Evolutionary conservation across 2,797 vertebrate species (phyloP).

Genomic region (Pangasius krempfi): DNA sequence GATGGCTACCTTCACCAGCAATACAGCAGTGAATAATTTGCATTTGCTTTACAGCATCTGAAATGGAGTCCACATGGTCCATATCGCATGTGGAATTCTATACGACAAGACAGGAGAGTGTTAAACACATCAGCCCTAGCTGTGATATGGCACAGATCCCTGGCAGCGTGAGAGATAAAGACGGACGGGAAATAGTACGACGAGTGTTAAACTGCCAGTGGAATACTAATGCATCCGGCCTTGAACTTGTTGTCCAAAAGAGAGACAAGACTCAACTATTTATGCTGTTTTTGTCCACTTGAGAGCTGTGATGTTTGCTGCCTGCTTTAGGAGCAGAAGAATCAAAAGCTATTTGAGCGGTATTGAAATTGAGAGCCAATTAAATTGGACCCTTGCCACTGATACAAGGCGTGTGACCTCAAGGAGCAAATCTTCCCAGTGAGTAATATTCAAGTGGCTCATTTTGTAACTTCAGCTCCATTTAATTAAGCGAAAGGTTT

Average conservation of each 20-base stretch:
- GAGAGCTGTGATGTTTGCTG: neutral
- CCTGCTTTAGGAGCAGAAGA: neutral
- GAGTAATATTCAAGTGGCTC: neutral
- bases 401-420: neutral
- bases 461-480: neutral
- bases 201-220: neutral
- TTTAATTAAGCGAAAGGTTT: conserved; percentile 2
- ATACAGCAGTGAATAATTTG: neutral
- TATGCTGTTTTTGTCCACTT: conserved; percentile 13
- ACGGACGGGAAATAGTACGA: neutral
- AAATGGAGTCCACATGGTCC: neutral
- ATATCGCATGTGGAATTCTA: neutral
- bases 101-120: neutral
- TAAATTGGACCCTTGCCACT: conserved; percentile 5
- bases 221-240: neutral
- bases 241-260: neutral
- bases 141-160: neutral
- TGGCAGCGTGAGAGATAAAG: neutral
- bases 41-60: neutral
- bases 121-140: neutral
- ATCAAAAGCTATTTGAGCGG: conserved; percentile 10
- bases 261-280: neutral
- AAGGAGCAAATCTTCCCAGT: neutral
- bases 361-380: conserved; percentile 5
- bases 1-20: neutral